Conservation (phyloP, 2,888 invertebrate species). For the Cactoblastis cactorum region DNA sequence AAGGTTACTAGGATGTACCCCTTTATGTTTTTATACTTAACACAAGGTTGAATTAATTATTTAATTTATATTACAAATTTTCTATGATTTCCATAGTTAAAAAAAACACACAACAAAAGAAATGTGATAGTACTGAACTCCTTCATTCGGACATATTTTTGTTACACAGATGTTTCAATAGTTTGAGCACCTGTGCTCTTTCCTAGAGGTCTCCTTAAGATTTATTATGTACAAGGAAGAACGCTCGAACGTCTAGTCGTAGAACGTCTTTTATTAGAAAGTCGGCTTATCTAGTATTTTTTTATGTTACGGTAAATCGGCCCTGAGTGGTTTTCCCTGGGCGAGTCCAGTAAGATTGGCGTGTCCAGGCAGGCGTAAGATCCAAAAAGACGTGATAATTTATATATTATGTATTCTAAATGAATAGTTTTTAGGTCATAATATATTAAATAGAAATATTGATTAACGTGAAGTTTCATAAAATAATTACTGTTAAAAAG, state of each 20-base stretch:
- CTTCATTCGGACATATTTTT: background rate
- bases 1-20: too few species aligned
- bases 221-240: conserved; percentile 75
- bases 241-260: conserved; percentile 57
- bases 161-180: conserved; percentile 20
- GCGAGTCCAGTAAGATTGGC: conserved; percentile 14
- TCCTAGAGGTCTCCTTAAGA: conserved; percentile 67
- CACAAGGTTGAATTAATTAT: too few species aligned
- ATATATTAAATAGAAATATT: too few species aligned
- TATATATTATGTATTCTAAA: background rate
- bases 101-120: too few species aligned
- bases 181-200: conserved; percentile 52
- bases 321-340: conserved; percentile 38
- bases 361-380: background rate
- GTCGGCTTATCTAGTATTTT: conserved; percentile 73
- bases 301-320: conserved; percentile 73
- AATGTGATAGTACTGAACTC: too few species aligned
- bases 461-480: too few species aligned
- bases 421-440: too few species aligned
- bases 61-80: too few species aligned
- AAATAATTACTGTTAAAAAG: too few species aligned
- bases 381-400: background rate
- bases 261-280: conserved; percentile 77
- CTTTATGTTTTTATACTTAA: too few species aligned
- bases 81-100: too few species aligned